Conservation (phyloP, 2,797 vertebrate species). For the Melanotaenia pygmaea region DNA sequence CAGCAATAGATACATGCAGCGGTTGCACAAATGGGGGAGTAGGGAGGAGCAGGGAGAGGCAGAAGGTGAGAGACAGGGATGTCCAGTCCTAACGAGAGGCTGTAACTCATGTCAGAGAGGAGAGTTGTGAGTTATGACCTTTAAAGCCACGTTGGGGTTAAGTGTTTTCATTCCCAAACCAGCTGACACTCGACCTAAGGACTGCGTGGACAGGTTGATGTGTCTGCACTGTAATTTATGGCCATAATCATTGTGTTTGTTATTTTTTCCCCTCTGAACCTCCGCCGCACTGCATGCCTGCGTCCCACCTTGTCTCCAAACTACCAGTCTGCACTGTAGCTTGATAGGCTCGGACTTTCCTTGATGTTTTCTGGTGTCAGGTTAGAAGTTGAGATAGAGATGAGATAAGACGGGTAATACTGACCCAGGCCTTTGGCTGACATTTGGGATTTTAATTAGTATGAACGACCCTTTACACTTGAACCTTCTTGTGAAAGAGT, state of each 20-base stretch:
- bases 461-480: conserved; percentile 35
- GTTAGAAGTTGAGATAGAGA: conserved; percentile 4
- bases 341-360: conserved; percentile 44
- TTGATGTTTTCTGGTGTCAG: conserved; percentile 12
- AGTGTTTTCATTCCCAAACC: conserved; percentile 76
- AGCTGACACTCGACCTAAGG: conserved; percentile 65
- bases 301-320: conserved; percentile 31
- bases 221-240: conserved; percentile 64
- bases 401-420: neutral
- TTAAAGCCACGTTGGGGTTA: conserved; percentile 57
- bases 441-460: conserved; percentile 65
- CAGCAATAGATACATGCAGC: conserved; percentile 50
- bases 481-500: conserved; percentile 35
- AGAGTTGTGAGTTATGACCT: conserved; percentile 70
- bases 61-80: conserved; percentile 57
- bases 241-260: conserved; percentile 63
- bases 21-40: conserved; percentile 20
- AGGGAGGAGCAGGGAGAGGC: conserved; percentile 9
- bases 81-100: conserved; percentile 61
- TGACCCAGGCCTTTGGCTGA: conserved; percentile 53
- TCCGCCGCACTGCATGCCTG: conserved; percentile 2
- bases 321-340: neutral
- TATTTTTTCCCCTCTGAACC: conserved; percentile 57
- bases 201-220: conserved; percentile 77
- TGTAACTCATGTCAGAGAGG: conserved; percentile 61